Base-by-base conservation (phyloP, 2,113 vertebrate genomes). In the Vidua chalybeata region DNA sequence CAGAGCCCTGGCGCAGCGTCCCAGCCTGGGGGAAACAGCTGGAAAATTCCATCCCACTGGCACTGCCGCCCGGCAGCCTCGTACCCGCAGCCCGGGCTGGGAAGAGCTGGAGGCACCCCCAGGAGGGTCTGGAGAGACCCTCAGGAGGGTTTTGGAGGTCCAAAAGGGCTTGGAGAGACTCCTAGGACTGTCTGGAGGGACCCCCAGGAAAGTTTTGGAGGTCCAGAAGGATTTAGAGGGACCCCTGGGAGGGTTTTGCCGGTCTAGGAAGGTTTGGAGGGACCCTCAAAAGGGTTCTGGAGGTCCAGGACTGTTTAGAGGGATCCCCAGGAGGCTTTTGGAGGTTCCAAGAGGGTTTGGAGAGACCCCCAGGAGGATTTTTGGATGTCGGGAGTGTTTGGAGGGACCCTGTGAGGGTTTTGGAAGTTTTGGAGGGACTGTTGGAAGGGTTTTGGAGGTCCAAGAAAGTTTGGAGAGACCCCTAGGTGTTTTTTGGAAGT, bases 391-490 rank as follows among this genome's bases (percentile, higher is more conserved):
- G 15, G 6, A 17, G 4, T 1, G 2, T 8, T 18, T 71, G 15
- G 15, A 33, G 48, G 5, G 14, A 31, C 39, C 39, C 39, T 11
- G 11, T 10, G 39, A 39, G 39, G 39, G 39, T 35, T 35, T 35
- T 35, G 35, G 35, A 35, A 35, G 35, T 35, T 35, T 11, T 68
- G 5, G n/a, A 33, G 30, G 1, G 21, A 48, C 6, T 16, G 4
- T 8, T 30, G 16, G 28, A 14, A 24, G 7, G 37, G 9, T 21
- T 46, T 67, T 18, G 43, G 23, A n/a, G 8, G 15, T 13, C 2
- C 3, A 27, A 16, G 2, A 68, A 0, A 1, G 24, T 10, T 61
- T 37, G 23, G 63, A 33, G 30, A 0, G 15, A 48, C 2, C 24
- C 24, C 39, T 39, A 11, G 10, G 12, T 13, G 10, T 4, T 4